Evolutionary conservation across 2,797 vertebrate species (phyloP).

Genomic region (Harpagifer antarcticus): DNA sequence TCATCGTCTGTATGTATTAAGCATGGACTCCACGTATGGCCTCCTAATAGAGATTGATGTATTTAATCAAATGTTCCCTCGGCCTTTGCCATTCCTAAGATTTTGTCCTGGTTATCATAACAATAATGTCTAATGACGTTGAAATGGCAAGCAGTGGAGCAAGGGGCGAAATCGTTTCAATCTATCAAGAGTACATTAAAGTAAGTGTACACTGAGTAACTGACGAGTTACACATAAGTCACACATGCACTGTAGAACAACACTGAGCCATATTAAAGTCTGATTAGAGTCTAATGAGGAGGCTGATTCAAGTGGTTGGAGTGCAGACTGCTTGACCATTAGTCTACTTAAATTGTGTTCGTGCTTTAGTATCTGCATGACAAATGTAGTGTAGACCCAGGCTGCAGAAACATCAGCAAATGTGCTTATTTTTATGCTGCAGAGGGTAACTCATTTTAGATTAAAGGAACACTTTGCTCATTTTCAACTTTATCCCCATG

Average conservation of each 20-base stretch:
- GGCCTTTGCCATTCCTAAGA: constrained; percentile 69
- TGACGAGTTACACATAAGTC: constrained; percentile 64
- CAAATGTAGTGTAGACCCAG: constrained; percentile 35
- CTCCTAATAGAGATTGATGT: constrained; percentile 79
- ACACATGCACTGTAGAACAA: constrained; percentile 69
- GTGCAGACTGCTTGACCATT: constrained; percentile 44
- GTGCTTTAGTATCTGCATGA: constrained; percentile 34
- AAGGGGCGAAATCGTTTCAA: constrained; percentile 57
- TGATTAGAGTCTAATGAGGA: constrained; percentile 73
- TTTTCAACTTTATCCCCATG: constrained; percentile 52
- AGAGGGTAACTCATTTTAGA: constrained; percentile 49
- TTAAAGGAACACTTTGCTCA: constrained; percentile 54
- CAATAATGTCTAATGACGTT: constrained; percentile 71
- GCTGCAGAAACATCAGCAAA: constrained; percentile 48
- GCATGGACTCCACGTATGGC: constrained; percentile 25
- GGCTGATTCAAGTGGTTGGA: constrained; percentile 39
- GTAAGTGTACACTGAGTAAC: constrained; percentile 69
- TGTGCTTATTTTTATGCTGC: constrained; percentile 34
- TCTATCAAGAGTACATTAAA: constrained; percentile 78
- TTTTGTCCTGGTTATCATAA: constrained; percentile 77
- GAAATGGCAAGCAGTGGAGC: constrained; percentile 58
- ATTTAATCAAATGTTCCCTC: constrained; percentile 81
- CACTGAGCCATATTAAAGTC: constrained; percentile 69
- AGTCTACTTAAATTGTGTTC: constrained; percentile 6
- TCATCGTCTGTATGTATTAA: constrained; percentile 53